Base-by-base conservation (phyloP, 23 tunicate species). In the Oikopleura dioica region DNA sequence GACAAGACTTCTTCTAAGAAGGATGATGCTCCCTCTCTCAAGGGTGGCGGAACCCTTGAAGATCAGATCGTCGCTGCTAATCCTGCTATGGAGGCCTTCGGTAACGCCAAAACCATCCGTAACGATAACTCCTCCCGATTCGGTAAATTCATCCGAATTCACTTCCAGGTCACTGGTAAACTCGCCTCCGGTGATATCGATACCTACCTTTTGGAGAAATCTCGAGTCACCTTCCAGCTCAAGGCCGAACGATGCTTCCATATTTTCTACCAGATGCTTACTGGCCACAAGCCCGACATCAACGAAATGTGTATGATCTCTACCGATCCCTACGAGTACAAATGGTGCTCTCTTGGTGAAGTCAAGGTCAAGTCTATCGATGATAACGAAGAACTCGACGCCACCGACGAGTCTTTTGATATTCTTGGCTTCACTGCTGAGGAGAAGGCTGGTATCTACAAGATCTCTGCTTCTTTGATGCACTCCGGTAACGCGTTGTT, bases 401-500 rank as follows among this genome's bases (percentile, higher is more conserved):
- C 72, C 26, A 58, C 38, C 16, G 80, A 94, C 95, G 80, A 82
- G 29, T 94, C 99, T 35, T 94, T 94, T 50, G 95, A 86, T 50
- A 94, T 94, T 9, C 86, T 94, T 23, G 99, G 99, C 0, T 94
- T 94, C 76, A 76, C 78, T 0, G 88, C 78, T 78, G 99, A 94
- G 0, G 99, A 94, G 75, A 94, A 94, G 79, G 77, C 76, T 35
- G 99, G 89, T 35, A 86, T 94, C 35, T 94, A 94, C 79, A 86
- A 86, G 79, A 83, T 86, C 76, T 83, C 86, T 84, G 99, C 95
- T 0, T 78, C 89, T 30, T 83, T 94, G 35, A 94, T 94, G 99
- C 99, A 94, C 82, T 76, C 79, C 76, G 99, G 99, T 12, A 94
- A 94, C 80, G 87, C 87, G 89, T 86, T 86, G 81, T 94, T 83